A percentile compares a stretch with the other conserved stretches of the same genome.
Conservation (phyloP, 2,888 invertebrate species). For the Tenodera sinensis region DNA sequence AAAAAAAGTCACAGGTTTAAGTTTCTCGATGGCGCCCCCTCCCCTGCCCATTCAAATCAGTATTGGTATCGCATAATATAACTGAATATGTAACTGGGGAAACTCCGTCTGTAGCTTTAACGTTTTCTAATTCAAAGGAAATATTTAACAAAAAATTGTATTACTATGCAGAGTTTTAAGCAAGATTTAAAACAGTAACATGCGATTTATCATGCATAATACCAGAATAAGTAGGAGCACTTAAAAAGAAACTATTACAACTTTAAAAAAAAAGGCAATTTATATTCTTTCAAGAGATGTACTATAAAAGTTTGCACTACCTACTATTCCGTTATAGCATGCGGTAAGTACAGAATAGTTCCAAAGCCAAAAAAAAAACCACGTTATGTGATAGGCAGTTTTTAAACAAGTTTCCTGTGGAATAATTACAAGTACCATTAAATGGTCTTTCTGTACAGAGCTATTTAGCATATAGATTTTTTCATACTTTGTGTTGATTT, state of each 20-base stretch:
- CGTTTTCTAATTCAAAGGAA: not conserved
- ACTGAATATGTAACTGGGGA: not conserved
- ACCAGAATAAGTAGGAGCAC: not conserved
- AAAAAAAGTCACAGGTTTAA: conserved; percentile 3
- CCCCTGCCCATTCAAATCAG: not conserved
- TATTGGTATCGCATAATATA: conserved; percentile 18
- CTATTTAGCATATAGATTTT: conserved; percentile 10
- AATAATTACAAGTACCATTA: not conserved
- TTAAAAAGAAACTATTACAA: not conserved
- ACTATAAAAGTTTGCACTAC: not conserved
- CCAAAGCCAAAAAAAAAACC: not conserved
- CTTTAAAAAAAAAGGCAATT: not conserved
- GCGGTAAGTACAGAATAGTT: conserved; percentile 1
- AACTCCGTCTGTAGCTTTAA: conserved; percentile 4
- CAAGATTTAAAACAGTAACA: not conserved
- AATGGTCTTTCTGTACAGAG: conserved; percentile 17
- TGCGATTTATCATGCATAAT: not conserved
- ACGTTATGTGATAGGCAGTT: not conserved
- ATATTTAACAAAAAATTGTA: not conserved
- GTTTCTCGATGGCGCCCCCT: not conserved
- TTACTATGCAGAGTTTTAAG: not conserved
- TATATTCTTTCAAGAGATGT: not conserved
- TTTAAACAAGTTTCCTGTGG: not conserved
- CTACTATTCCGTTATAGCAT: conserved; percentile 12
- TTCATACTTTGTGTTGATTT: conserved; percentile 25